These are phyloP conservation scores for Thalassaphorura encarpata DNA, from an alignment of 1,140 invertebrate species.

Conservation along the genomic window DNA sequence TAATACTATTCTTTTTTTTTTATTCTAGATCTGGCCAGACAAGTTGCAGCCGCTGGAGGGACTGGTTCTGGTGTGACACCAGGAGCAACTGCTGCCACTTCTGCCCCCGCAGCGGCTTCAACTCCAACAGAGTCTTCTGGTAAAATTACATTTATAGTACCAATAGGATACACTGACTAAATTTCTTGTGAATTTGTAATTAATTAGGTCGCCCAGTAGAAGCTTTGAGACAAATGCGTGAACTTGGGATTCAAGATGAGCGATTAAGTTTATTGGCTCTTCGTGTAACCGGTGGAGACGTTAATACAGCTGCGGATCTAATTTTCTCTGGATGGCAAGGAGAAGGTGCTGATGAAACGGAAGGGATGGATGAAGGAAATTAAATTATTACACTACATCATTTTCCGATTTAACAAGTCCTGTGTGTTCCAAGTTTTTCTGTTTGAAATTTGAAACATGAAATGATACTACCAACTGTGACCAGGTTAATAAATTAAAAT, in stretches of 20 bases:
- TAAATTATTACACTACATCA: not conserved
- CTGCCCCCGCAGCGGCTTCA: not conserved
- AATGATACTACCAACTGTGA: too few species aligned
- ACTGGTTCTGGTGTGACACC: not conserved
- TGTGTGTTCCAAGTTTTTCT: too few species aligned
- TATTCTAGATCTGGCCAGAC: not conserved
- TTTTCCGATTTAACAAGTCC: too few species aligned
- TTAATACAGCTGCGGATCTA: conserved; percentile 41
- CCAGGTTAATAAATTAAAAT: too few species aligned
- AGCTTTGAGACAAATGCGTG: conserved; percentile 39
- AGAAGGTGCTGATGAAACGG: conserved; percentile 23
- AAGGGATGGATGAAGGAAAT: not conserved
- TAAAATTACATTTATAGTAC: not conserved
- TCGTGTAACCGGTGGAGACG: conserved; percentile 41
- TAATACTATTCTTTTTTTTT: not conserved
- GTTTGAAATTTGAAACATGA: too few species aligned
- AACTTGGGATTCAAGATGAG: conserved; percentile 44
- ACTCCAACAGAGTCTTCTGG: not conserved
- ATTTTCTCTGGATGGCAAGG: conserved; percentile 37
- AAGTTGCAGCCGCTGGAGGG: not conserved
- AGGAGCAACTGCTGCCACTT: not conserved
- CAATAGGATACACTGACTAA: not conserved
- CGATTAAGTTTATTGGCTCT: conserved; percentile 40
- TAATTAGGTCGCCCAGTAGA: not conserved
- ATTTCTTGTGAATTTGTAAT: not conserved